These are phyloP conservation scores for Listronotus oregonensis DNA, from an alignment of 1,140 invertebrate species.

Conservation along the genomic window DNA sequence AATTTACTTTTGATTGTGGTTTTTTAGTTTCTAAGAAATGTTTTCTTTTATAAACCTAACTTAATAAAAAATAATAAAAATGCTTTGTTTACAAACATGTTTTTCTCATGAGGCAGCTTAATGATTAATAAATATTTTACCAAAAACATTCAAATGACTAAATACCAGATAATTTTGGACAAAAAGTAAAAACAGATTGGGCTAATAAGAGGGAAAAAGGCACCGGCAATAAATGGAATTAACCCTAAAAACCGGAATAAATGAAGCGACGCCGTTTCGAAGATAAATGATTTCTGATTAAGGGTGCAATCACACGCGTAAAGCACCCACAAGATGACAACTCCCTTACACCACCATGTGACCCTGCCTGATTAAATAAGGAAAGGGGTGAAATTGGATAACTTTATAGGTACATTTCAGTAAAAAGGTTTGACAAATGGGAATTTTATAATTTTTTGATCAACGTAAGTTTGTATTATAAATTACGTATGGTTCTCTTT, in stretches of 20 bases:
- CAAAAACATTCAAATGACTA: background rate
- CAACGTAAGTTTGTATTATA: too few species aligned
- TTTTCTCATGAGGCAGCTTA: too few species aligned
- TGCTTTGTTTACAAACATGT: too few species aligned
- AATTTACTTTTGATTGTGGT: too few species aligned
- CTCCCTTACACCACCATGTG: conserved; percentile 8
- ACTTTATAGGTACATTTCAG: conserved; percentile 10
- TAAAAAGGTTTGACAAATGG: conserved; percentile 18
- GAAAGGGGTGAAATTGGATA: conserved; percentile 33
- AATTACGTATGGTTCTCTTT: too few species aligned
- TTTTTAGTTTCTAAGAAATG: too few species aligned
- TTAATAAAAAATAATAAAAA: too few species aligned
- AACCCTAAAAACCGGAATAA: conserved; percentile 32
- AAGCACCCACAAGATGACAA: conserved; percentile 26
- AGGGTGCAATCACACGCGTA: conserved; percentile 18
- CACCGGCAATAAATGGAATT: conserved; percentile 27
- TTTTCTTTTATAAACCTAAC: too few species aligned
- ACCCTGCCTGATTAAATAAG: conserved; percentile 26
- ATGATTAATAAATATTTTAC: background rate
- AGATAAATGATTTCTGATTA: conserved; percentile 34
- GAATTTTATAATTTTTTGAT: background rate
- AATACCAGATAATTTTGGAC: conserved; percentile 6
- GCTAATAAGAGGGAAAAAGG: conserved; percentile 20
- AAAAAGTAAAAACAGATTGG: conserved; percentile 16
- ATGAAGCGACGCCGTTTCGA: conserved; percentile 28